Base-by-base conservation (phyloP, 2,113 vertebrate genomes). In the Okapia johnstoni region DNA sequence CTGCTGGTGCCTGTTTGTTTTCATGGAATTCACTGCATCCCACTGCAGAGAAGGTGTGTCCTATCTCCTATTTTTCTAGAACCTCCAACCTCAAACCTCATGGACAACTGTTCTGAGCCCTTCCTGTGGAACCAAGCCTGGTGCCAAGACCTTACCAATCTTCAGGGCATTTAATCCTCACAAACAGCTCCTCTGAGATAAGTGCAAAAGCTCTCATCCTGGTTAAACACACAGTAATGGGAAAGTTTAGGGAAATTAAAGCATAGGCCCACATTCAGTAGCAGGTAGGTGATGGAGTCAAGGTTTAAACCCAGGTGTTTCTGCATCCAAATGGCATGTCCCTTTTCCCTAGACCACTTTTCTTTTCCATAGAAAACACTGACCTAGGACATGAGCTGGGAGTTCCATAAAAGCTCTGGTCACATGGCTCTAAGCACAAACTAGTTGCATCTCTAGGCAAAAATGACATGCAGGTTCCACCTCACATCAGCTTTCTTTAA, bases 301-400 rank as follows among this genome's bases (percentile, higher is more conserved):
- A 28, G 61, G 26, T 46, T 9, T 46, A 61, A 46, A 46, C 33
- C 11, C 91, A 50, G 33, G 17, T 52, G n/a, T 5, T 19, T 33
- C 70, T 50, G 77, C 17, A 0, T 6, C 43, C 55, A 40, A 12
- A 23, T 0, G 1, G 33, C 17, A 1, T 3, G 6, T 5, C 23
- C 23, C 23, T 61, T 60, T 83, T 48, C 60, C 43, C 50, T 14
- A 16, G 28, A 55, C 17, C 11, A 13, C 10, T 7, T 25, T 46
- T 55, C 10, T 85, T 48, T 66, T 48, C 54, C 46, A 25, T 21
- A 30, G 15, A 50, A 13, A 63, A 70, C 25, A 2, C 43, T 23
- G 60, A 30, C 76, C 60, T 55, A 36, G n/a, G 63, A 16, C 16
- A 0, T 21, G 28, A 25, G 60, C 50, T 15, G 48, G 21, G 30